Evolutionary conservation across 2,113 vertebrate species (phyloP).

Genomic region (Megaceryle torquata): DNA sequence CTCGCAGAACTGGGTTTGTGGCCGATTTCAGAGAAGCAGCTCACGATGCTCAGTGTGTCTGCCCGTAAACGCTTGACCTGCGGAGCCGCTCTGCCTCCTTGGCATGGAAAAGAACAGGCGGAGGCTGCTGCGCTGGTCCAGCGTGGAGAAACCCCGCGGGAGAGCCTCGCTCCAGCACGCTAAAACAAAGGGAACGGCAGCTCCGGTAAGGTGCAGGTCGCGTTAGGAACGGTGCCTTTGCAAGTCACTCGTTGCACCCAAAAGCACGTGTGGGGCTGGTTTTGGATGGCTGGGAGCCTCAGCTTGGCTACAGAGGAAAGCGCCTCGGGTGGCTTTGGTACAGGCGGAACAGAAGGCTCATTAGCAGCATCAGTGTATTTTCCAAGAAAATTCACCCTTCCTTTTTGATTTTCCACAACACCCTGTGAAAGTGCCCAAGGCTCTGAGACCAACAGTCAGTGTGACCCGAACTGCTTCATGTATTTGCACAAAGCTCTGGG

Average conservation of each 20-base stretch:
- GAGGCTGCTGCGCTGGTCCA: not conserved
- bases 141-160: rapidly evolving
- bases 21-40: not conserved
- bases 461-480: not conserved
- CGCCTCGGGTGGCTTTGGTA: not conserved
- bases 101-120: rapidly evolving
- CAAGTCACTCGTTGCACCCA: not conserved
- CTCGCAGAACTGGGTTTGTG: not conserved
- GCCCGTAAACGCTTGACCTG: rapidly evolving
- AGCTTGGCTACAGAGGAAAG: rapidly evolving
- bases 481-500: constrained; percentile 5
- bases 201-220: not conserved
- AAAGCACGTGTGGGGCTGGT: rapidly evolving
- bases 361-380: not conserved
- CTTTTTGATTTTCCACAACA: not conserved
- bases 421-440: constrained; percentile 4
- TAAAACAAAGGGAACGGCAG: not conserved
- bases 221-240: not conserved
- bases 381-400: not conserved
- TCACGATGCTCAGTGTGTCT: rapidly evolving
- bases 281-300: not conserved
- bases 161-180: not conserved
- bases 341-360: not conserved
- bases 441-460: not conserved
- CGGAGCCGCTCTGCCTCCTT: not conserved